Base-by-base conservation (phyloP, 2,797 vertebrate species). In the Schizothorax lantsangensis region DNA sequence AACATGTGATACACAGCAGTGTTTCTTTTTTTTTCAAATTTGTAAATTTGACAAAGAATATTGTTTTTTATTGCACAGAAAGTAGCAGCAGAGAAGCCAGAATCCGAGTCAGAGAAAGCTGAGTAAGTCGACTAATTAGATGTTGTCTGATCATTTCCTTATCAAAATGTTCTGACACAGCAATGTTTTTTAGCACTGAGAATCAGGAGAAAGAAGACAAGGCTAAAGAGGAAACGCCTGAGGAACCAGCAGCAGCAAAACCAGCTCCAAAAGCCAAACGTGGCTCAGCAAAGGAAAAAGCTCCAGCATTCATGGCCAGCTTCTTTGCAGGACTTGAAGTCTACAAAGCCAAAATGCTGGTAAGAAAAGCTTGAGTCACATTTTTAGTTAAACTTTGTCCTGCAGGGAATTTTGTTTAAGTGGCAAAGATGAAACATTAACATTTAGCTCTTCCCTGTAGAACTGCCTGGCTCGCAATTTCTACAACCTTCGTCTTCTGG, bases 391-490 rank as follows among this genome's bases (percentile, higher is more conserved):
- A 43, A 83, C 45, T 72, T 82, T 54, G 14, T 40, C 49, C 33
- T 59, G 52, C 15, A 59, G 38, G 17, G 30, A 59, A 36, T 33
- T 21, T 57, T 80, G 4, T 52, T 43, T 64, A 4, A 9, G 10
- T 52, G 38, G 40, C 62, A 38, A 68, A 26, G 26, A 77, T 33
- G 4, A n/a, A 52, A 45, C 21, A 52, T 3, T 49, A 14, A 30
- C 36, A 21, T 40, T 79, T 73, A 6, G 12, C 19, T 78, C 93
- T 89, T 89, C 84, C 93, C 83, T 94, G 19, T 95, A 99, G 98
- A 97, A 99, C 91, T 98, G 95, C 89, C 93, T 99, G 95, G 98
- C 98, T 92, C 97, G 98, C 88, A 99, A 99, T 95, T 99, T 99
- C 96, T 99, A 99, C 95, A 99, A 98, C 91, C 95, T 99, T 89